phyloP scores from a whole-genome alignment of 1,140 invertebrate species.

The Danaus melanippus region DNA sequence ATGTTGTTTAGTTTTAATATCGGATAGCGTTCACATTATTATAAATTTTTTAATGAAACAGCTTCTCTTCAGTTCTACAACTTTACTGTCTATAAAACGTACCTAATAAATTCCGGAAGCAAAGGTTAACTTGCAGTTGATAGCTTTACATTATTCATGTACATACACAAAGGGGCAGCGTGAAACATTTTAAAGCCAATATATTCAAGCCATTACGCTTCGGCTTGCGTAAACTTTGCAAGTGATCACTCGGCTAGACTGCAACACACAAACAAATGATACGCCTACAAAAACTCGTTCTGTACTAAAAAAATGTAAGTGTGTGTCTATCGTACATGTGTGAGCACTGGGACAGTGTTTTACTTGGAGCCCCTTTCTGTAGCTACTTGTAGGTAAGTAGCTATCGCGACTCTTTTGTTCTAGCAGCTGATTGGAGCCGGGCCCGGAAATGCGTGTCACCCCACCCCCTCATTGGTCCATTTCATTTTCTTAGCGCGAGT shows the following conservation, averaged over 20 bases:
- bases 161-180: background rate
- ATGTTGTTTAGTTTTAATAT: too few species aligned
- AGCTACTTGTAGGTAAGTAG: conserved; percentile 70
- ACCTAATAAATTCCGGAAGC: conserved; percentile 20
- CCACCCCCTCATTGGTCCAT: conserved; percentile 70
- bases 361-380: conserved; percentile 52
- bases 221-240: conserved; percentile 44
- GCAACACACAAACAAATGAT: conserved; percentile 34
- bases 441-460: conserved; percentile 71
- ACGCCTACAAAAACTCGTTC: conserved; percentile 45
- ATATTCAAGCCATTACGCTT: conserved; percentile 40
- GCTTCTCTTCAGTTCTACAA: conserved; percentile 30
- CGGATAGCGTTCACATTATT: too few species aligned
- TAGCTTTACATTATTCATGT: background rate
- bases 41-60: too few species aligned
- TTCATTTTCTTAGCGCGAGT: conserved; percentile 70
- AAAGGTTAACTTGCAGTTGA: too few species aligned
- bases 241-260: conserved; percentile 37
- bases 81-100: conserved; percentile 52
- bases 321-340: conserved; percentile 47
- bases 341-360: conserved; percentile 37
- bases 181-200: conserved; percentile 27
- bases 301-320: conserved; percentile 42
- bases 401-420: conserved; percentile 69
- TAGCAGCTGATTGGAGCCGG: conserved; percentile 71